Evolutionary conservation across 2,113 vertebrate species (phyloP).

Genomic region (Dicrurus megarhynchus): DNA sequence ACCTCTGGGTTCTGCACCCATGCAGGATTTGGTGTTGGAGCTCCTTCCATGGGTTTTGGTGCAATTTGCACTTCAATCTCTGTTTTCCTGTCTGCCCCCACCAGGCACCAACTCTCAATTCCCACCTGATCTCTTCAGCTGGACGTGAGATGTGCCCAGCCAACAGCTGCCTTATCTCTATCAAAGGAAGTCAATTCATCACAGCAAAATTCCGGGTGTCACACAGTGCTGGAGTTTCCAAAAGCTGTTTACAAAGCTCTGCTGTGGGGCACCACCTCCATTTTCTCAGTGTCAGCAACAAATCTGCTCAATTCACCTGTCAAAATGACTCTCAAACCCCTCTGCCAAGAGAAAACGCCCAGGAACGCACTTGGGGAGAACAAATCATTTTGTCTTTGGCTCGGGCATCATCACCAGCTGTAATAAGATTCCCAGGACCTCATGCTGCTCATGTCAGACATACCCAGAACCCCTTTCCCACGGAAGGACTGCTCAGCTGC

Average conservation of each 20-base stretch:
- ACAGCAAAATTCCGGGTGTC: not conserved
- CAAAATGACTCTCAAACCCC: not conserved
- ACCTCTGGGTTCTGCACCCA: fast-evolving
- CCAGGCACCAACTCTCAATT: not conserved
- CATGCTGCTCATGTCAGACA: not conserved
- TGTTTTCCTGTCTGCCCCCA: not conserved
- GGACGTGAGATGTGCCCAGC: not conserved
- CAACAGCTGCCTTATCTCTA: not conserved
- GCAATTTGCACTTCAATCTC: not conserved
- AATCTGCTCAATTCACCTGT: not conserved
- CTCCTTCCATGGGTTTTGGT: not conserved
- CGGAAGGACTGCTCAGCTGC: not conserved
- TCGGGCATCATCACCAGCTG: not conserved
- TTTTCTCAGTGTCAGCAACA: conserved; percentile 18
- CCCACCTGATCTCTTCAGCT: not conserved
- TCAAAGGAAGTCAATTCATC: not conserved
- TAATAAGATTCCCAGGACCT: not conserved
- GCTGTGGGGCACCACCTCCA: not conserved
- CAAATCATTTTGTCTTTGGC: not conserved
- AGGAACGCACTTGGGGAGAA: not conserved
- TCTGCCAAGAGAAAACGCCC: not conserved
- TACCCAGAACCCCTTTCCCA: not conserved
- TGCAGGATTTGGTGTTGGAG: not conserved
- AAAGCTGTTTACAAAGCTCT: not conserved
- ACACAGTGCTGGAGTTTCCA: not conserved